A percentile compares a stretch with the other conserved stretches of the same genome.
Evolutionary conservation across 2,888 invertebrate genomes (phyloP).

Genomic region (Pyrochroa serraticornis): DNA sequence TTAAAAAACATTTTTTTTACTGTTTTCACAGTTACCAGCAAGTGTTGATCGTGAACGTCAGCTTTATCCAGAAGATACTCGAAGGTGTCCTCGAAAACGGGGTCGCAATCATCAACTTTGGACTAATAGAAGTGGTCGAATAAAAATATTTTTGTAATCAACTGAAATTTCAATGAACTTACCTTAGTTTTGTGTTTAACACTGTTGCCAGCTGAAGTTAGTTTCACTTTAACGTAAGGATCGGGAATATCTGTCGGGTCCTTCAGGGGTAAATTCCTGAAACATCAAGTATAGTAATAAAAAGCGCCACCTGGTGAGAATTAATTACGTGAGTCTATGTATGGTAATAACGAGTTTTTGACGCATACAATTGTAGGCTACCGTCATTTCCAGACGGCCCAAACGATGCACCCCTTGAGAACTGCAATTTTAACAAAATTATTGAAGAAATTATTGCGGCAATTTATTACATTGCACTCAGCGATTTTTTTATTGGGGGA

Average conservation of each 20-base stretch:
- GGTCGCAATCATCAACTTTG: conserved; percentile 84
- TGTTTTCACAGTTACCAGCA: conserved; percentile 79
- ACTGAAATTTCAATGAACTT: conserved; percentile 45
- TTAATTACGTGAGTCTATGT: conserved; percentile 82
- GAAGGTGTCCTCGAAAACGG: conserved; percentile 85
- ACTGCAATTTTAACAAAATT: not conserved
- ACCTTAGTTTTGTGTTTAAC: conserved; percentile 81
- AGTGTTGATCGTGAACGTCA: conserved; percentile 73
- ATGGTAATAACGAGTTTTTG: conserved; percentile 81
- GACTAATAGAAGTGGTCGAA: conserved; percentile 55
- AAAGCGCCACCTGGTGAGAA: not conserved
- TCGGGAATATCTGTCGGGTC: conserved; percentile 85
- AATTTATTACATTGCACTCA: not conserved
- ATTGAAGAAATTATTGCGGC: no score
- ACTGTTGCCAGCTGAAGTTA: conserved; percentile 77
- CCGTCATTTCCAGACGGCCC: conserved; percentile 78
- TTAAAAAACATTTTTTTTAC: conserved; percentile 74
- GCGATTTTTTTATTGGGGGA: not conserved
- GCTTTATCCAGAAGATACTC: conserved; percentile 82
- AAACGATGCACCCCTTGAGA: conserved; percentile 45
- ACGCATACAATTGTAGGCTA: conserved; percentile 79
- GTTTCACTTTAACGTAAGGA: conserved; percentile 85
- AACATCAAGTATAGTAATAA: conserved; percentile 34
- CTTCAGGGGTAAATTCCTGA: conserved; percentile 77
- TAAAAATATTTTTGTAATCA: conserved; percentile 3